Base-by-base conservation (phyloP, 2,888 invertebrate species). In the Euplexia lucipara region DNA sequence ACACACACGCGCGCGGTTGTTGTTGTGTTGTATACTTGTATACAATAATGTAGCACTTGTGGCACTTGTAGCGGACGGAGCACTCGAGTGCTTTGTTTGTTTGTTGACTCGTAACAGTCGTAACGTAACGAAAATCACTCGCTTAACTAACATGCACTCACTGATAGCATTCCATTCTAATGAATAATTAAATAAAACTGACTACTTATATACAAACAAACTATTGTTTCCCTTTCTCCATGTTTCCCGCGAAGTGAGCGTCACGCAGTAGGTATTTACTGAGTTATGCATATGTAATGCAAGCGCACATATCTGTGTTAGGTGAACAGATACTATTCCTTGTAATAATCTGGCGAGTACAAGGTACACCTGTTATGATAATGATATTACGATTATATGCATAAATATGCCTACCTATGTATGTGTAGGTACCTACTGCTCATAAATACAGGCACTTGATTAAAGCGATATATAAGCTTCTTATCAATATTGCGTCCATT, bases 111-210 rank as follows among this genome's bases (percentile, higher is more conserved):
- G n/a, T n/a, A n/a, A n/a, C n/a, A n/a, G n/a, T n/a, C n/a, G n/a
- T n/a, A n/a, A n/a, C 52, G 54, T 32, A 41, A 53, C 14, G 9
- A 53, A 34, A 32, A 52, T 52, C 37, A 51, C 60, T 45, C 45
- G 42, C 54, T 8, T 35, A 9, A 22, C 44, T 41, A 49, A 41
- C 54, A 51, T 44, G 58, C 53, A 61, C 51, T 68, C 32, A 58
- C 42, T 44, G 35, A 26, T 41, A 39, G 18, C 47, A 75, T 72
- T 70, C 49, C 63, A 70, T 75, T 75, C 57, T 58, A 62, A 34
- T 70, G 52, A 39, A 72, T 58, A 62, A 34, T 70, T 47, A 39
- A 72, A 70, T 72, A 58, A 75, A 72, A 72, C 30, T 35, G n/a
- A n/a, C n/a, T n/a, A n/a, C n/a, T 52, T 44, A 58, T 58, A 54